Conservation (phyloP, 2,797 vertebrate species). For the Silurus lanzhouensis region DNA sequence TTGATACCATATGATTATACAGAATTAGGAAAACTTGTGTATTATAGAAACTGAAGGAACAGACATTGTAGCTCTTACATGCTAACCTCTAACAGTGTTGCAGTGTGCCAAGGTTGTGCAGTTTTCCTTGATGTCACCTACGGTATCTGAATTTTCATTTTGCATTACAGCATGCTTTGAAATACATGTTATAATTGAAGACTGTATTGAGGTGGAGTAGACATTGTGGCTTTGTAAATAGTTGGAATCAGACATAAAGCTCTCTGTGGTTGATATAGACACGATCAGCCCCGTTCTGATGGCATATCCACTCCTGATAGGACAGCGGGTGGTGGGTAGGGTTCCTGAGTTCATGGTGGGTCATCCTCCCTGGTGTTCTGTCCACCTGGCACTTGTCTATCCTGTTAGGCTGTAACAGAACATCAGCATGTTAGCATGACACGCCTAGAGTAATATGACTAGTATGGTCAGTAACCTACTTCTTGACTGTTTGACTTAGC, state of each 20-base stretch:
- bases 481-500: background rate
- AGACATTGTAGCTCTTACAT: background rate
- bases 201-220: slow-evolving; percentile 22
- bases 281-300: slow-evolving; percentile 73
- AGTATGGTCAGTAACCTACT: background rate
- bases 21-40: background rate
- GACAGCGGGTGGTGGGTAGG: slow-evolving; percentile 64
- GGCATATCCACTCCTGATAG: slow-evolving; percentile 78
- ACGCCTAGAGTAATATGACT: too few relatives aligned
- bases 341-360: slow-evolving; percentile 41
- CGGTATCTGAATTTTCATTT: slow-evolving; percentile 32
- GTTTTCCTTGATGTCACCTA: background rate
- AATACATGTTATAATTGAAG: background rate
- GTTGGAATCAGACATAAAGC: slow-evolving; percentile 76
- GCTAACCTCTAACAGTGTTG: slow-evolving; percentile 3
- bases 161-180: slow-evolving; percentile 19
- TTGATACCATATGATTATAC: background rate
- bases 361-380: slow-evolving; percentile 37
- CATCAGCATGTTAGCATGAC: slow-evolving; percentile 1
- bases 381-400: slow-evolving; percentile 62
- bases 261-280: slow-evolving; percentile 81
- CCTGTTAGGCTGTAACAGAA: slow-evolving; percentile 62
- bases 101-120: too few relatives aligned
- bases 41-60: slow-evolving; percentile 14
- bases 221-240: slow-evolving; percentile 24